phyloP scores from a whole-genome alignment of 2,113 vertebrate genomes.

The Aegypius monachus region DNA sequence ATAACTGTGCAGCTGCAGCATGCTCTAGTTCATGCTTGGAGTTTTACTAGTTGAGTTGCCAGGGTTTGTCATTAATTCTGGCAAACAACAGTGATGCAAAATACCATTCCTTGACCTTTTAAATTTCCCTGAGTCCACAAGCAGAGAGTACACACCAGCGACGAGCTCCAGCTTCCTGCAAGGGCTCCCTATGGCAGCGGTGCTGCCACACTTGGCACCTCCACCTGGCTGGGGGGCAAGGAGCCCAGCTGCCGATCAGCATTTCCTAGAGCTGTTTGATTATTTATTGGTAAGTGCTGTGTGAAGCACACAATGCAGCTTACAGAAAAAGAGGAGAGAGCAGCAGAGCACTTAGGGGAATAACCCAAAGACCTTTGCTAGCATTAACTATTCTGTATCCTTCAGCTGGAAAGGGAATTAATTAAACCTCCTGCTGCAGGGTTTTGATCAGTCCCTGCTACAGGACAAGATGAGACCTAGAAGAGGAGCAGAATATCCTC shows the following conservation, averaged over 20 bases:
- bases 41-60: not conserved
- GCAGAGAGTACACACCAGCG: not conserved
- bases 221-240: not conserved
- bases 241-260: not conserved
- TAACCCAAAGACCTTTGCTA: not conserved
- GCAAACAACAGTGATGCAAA: not conserved
- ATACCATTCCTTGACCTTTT: not conserved
- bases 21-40: not conserved
- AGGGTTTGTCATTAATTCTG: not conserved
- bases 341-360: not conserved
- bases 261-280: not conserved
- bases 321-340: not conserved
- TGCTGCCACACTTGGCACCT: not conserved
- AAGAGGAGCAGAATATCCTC: not conserved
- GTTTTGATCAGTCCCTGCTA: not conserved
- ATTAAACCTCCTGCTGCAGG: not conserved
- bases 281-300: not conserved
- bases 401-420: slow-evolving; percentile 20
- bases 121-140: not conserved
- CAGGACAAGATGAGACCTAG: not conserved
- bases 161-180: not conserved
- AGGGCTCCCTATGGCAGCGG: not conserved
- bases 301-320: not conserved
- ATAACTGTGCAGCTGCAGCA: not conserved
- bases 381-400: slow-evolving; percentile 4